Conservation (phyloP, 2,797 vertebrate species). For the Lophotriccus pileatus region DNA sequence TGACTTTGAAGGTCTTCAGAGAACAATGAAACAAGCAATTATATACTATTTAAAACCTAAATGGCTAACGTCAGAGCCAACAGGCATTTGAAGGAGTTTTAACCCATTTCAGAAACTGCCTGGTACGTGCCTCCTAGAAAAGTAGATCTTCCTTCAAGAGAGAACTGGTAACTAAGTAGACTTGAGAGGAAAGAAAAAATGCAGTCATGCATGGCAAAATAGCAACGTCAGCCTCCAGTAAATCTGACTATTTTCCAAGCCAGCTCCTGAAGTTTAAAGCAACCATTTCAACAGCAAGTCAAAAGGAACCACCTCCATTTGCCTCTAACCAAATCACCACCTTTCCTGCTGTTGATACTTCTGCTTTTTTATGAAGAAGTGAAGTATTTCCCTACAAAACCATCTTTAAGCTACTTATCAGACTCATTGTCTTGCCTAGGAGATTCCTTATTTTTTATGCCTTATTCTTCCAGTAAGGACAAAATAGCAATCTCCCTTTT, state of each 20-base stretch:
- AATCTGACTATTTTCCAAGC: background rate
- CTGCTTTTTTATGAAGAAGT: fast-evolving
- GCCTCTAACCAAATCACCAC: background rate
- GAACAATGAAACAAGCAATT: background rate
- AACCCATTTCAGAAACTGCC: background rate
- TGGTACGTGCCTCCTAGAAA: background rate
- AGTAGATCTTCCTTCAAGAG: background rate
- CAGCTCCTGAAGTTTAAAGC: background rate
- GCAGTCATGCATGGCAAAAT: background rate
- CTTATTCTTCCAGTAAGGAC: background rate
- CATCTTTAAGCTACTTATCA: background rate
- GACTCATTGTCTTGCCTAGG: background rate
- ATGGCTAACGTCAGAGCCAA: background rate
- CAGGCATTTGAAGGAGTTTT: background rate
- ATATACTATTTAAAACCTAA: background rate
- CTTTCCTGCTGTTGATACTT: background rate
- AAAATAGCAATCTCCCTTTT: background rate
- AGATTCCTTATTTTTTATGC: background rate
- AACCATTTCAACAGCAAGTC: background rate
- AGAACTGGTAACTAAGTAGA: background rate
- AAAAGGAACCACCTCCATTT: background rate
- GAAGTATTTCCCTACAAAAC: background rate
- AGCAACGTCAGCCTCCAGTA: background rate
- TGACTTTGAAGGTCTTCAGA: background rate
- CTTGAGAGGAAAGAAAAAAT: background rate